A percentile compares a stretch with the other conserved stretches of the same genome.
Conservation (phyloP, 2,888 invertebrate species). For the Pasiphila rectangulata region DNA sequence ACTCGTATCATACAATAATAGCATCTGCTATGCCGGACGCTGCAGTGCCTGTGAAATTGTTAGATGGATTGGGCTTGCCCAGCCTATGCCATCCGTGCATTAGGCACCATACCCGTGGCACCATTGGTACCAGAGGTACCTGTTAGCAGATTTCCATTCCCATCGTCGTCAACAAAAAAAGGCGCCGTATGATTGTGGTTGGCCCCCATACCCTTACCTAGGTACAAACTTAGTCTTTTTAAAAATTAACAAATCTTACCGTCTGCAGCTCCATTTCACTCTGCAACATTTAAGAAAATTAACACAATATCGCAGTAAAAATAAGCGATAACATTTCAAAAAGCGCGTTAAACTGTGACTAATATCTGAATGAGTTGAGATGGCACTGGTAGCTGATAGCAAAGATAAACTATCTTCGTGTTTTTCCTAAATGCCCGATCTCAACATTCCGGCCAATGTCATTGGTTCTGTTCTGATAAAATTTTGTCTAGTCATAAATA, state of each 20-base stretch:
- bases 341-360: slow-evolving; percentile 7
- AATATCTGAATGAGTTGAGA: slow-evolving; percentile 2
- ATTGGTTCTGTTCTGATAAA: neutral
- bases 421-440: slow-evolving; percentile 5
- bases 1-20: no score
- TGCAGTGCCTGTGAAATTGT: no score
- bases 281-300: slow-evolving; percentile 48
- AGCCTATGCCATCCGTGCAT: no score
- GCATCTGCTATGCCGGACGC: no score
- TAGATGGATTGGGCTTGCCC: no score
- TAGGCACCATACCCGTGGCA: no score
- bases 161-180: no score
- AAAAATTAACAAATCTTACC: slow-evolving; percentile 41
- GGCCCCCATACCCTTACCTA: no score
- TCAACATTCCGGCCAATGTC: slow-evolving; percentile 1
- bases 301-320: neutral
- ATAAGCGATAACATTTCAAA: slow-evolving; percentile 1
- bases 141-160: no score
- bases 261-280: slow-evolving; percentile 54
- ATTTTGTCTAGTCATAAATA: neutral
- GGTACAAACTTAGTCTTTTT: no score
- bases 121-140: no score
- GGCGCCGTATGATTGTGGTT: no score
- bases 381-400: slow-evolving; percentile 12
- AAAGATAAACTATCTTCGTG: slow-evolving; percentile 10